Conservation (phyloP, 2,888 invertebrate species). For the Auanema freiburgensis region DNA sequence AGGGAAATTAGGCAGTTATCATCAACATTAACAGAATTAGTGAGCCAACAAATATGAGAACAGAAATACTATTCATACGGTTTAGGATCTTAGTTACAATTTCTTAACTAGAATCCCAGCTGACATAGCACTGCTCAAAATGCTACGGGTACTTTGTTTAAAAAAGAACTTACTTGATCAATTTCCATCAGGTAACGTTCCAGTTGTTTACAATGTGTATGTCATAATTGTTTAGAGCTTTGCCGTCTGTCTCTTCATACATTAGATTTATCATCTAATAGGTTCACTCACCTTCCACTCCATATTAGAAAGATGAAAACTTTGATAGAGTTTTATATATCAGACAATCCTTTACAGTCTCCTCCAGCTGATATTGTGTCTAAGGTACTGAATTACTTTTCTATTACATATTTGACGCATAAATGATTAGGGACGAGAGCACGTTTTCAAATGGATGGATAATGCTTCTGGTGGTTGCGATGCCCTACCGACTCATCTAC, state of each 20-base stretch:
- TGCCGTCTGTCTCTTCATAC: conserved; percentile 34
- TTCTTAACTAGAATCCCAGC: conserved; percentile 20
- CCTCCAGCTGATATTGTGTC: conserved; percentile 30
- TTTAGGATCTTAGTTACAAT: conserved; percentile 24
- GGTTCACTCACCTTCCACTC: conserved; percentile 33
- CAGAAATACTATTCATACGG: too few relatives aligned
- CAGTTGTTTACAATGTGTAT: not conserved
- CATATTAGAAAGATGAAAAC: conserved; percentile 40
- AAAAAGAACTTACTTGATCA: conserved; percentile 24
- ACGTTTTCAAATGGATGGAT: conserved; percentile 41
- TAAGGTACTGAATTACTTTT: conserved; percentile 15
- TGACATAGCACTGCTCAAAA: conserved; percentile 25
- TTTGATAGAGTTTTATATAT: conserved; percentile 21
- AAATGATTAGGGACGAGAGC: conserved; percentile 38
- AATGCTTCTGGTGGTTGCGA: conserved; percentile 22
- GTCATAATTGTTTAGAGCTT: conserved; percentile 21
- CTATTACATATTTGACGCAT: not conserved
- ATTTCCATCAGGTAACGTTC: conserved; percentile 18
- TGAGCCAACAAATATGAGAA: not conserved
- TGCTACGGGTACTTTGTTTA: conserved; percentile 18
- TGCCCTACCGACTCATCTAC: conserved; percentile 8
- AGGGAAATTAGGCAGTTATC: conserved; percentile 24
- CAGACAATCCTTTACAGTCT: conserved; percentile 33
- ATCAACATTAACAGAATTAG: conserved; percentile 21
- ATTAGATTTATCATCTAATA: conserved; percentile 38